Conservation (phyloP, 2,113 vertebrate genomes). For the Variabilichromis moorii region DNA sequence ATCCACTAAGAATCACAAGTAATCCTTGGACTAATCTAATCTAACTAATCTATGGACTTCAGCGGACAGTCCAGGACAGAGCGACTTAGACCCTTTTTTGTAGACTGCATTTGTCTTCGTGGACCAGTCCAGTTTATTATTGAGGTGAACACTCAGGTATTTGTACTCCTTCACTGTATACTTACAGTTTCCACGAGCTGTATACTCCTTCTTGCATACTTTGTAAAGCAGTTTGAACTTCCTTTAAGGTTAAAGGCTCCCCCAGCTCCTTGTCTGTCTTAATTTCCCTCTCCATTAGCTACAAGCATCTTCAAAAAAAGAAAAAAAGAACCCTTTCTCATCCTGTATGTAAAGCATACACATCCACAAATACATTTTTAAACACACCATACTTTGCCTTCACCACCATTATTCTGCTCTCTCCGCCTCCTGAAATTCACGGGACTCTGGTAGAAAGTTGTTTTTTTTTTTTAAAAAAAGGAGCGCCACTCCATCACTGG, state of each 20-base stretch:
- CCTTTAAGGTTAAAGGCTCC: not conserved
- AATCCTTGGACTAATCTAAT: not conserved
- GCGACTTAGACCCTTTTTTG: no score
- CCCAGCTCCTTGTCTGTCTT: not conserved
- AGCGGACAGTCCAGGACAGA: no score
- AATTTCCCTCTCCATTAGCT: rapidly evolving
- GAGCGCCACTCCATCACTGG: rapidly evolving
- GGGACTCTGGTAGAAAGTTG: rapidly evolving
- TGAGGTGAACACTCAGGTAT: not conserved
- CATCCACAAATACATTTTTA: not conserved
- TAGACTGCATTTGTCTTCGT: not conserved
- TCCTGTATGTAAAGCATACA: not conserved
- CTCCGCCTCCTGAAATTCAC: rapidly evolving
- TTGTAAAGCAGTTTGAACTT: not conserved
- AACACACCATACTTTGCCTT: not conserved
- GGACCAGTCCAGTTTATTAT: not conserved
- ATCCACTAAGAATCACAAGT: not conserved
- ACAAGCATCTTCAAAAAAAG: not conserved
- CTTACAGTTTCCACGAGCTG: not conserved
- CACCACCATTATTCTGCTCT: not conserved
- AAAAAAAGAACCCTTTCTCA: not conserved
- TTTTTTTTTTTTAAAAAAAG: not conserved
- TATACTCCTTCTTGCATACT: not conserved
- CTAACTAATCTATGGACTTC: no score
- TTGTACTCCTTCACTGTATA: not conserved